A percentile compares a stretch with the other conserved stretches of the same genome.
Conservation (phyloP, 2,113 vertebrate genomes). For the Bucco capensis region DNA sequence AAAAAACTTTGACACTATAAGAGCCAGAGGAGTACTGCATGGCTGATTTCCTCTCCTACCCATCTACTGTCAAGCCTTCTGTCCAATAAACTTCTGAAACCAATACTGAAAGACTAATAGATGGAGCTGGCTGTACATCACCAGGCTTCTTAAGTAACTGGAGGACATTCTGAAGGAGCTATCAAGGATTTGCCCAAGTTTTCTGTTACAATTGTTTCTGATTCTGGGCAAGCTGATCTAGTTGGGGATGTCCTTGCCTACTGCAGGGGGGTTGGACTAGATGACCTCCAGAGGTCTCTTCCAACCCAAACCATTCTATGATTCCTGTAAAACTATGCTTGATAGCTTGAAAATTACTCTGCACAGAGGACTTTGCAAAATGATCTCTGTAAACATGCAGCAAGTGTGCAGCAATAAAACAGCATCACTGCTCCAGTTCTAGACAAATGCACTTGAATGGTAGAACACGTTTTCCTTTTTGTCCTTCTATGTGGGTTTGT, state of each 20-base stretch:
- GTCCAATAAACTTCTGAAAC: background rate
- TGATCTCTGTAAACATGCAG: background rate
- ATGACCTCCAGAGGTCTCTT: too few relatives aligned
- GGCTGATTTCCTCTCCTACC: background rate
- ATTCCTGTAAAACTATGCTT: background rate
- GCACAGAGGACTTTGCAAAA: background rate
- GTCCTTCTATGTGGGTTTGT: background rate
- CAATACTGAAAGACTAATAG: background rate
- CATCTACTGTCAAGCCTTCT: background rate
- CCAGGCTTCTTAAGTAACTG: background rate
- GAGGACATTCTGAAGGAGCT: background rate
- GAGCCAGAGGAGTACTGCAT: background rate
- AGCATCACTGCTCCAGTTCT: background rate
- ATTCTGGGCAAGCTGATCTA: too few relatives aligned
- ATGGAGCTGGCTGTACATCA: background rate
- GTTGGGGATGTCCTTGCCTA: too few relatives aligned
- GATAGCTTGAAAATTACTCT: background rate
- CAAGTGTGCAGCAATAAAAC: background rate
- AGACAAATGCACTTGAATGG: background rate
- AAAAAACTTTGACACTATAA: background rate
- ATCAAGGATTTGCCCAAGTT: background rate
- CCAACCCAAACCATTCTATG: too few relatives aligned
- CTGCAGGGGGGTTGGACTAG: too few relatives aligned
- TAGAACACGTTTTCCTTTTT: background rate
- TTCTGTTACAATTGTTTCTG: background rate